Evolutionary conservation across 2,888 invertebrate species (phyloP), one percentile per base, ranked within the genome.

Genomic region (Parnassius apollo): DNA sequence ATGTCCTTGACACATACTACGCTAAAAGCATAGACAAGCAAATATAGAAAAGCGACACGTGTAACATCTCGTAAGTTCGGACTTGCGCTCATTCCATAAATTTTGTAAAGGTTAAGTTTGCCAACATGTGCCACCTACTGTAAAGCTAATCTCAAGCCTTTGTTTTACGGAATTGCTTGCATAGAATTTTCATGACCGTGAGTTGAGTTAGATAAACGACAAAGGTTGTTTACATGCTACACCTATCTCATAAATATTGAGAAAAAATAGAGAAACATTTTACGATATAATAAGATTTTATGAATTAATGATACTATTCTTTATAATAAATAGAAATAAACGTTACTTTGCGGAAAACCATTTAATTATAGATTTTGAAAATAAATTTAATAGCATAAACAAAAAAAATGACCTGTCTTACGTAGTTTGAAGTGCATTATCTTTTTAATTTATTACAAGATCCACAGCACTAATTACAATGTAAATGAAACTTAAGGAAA

Each of bases 1-100:
- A 48, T 13, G 25, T 48, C 22, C 44, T 1, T 56, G 25, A 22
- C 50, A 51, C 44, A 25, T 51, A n/a, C 44, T 25, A 22, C 25
- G 42, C 2, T 61, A 57, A 57, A 56, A 51, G 61, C 61, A 48
- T 25, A 45, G 46, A 45, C 57, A 35, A 2, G 25, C 49, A 18
- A 18, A 18, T 1, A 18, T 18, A 18, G 18, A 18, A 18, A 18
- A 18, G 18, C 18, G n/a, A 62, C 62, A 62, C 53, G 42, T 57
- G 62, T 62, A 62, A 51, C 51, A 57, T 42, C 13, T 25, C 3
- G 25, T 1, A 11, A 68, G 67, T 66, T 58, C 59, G 62, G 59
- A 69, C n/a, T 44, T 51, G 67, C 70, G 72, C 70, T 68, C 71
- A 66, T 62, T 54, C 70, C 71, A 75, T 75, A 72, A 69, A 71